A percentile compares a stretch with the other conserved stretches of the same genome.
Evolutionary conservation across 2,113 vertebrate genomes (phyloP).

Genomic region (Proteles cristata): DNA sequence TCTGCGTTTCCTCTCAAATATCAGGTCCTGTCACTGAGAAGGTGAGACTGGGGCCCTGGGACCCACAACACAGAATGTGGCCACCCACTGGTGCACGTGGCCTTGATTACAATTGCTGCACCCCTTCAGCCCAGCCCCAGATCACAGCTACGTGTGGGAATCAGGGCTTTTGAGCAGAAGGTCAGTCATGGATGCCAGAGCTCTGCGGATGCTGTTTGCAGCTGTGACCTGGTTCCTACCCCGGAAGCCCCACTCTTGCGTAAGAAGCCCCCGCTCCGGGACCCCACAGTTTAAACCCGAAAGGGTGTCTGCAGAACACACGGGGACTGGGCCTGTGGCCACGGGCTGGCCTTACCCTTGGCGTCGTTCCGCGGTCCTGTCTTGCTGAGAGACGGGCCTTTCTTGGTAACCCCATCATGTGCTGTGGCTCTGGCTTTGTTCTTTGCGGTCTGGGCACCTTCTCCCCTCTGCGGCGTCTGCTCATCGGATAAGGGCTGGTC

Average conservation of each 20-base stretch:
- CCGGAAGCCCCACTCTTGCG: too few species aligned
- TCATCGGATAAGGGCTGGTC: fast-evolving
- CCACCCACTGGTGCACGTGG: fast-evolving
- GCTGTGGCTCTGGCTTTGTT: background rate
- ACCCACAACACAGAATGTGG: background rate
- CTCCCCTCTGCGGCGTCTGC: background rate
- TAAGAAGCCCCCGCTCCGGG: too few species aligned
- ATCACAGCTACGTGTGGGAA: background rate
- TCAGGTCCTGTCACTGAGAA: background rate
- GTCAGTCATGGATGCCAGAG: background rate
- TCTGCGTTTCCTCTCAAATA: background rate
- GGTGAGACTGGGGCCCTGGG: background rate
- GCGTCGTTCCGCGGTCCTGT: background rate
- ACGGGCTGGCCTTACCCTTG: conserved; percentile 6
- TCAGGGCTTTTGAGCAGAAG: background rate
- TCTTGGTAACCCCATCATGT: fast-evolving
- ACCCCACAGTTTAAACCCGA: background rate
- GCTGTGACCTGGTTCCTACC: too few species aligned
- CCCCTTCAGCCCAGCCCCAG: background rate
- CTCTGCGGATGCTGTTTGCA: background rate
- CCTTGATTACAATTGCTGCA: background rate
- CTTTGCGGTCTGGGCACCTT: background rate
- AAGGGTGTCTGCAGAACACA: background rate
- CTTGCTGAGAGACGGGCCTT: background rate
- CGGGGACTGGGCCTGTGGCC: fast-evolving